Percentiles rank a stretch among this genome's conserved stretches.
Conservation (phyloP, 2,888 invertebrate species). For the Neoaliturus tenellus region DNA sequence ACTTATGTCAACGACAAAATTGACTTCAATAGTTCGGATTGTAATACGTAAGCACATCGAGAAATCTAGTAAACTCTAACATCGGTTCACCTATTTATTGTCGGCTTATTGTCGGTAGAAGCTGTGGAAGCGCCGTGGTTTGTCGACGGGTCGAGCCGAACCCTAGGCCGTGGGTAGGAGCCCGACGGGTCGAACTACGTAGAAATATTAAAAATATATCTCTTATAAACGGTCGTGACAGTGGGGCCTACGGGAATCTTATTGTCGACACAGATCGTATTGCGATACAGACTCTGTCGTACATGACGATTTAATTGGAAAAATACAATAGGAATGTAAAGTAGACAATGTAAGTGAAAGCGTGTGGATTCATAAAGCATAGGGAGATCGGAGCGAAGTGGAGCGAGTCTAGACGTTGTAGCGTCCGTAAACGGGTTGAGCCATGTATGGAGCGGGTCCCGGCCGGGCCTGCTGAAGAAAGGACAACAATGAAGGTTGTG, state of each 20-base stretch:
- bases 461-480: conserved; percentile 8
- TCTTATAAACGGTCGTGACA: background rate
- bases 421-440: conserved; percentile 33
- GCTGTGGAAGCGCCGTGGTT: conserved; percentile 12
- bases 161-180: background rate
- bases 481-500: background rate
- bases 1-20: conserved; percentile 37
- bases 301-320: background rate
- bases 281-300: background rate
- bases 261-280: conserved; percentile 12
- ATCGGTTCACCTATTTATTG: conserved; percentile 30
- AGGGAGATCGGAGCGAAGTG: background rate
- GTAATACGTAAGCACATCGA: conserved; percentile 34
- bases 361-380: background rate
- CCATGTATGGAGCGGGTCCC: background rate
- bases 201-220: conserved; percentile 53
- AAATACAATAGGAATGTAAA: background rate
- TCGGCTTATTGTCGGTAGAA: conserved; percentile 27
- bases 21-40: conserved; percentile 37
- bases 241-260: conserved; percentile 27
- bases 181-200: background rate
- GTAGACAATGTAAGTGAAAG: background rate
- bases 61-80: conserved; percentile 11
- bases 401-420: conserved; percentile 35
- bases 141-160: background rate